Conservation (phyloP, 2,888 invertebrate species). For the Blastobasis lacticolella region DNA sequence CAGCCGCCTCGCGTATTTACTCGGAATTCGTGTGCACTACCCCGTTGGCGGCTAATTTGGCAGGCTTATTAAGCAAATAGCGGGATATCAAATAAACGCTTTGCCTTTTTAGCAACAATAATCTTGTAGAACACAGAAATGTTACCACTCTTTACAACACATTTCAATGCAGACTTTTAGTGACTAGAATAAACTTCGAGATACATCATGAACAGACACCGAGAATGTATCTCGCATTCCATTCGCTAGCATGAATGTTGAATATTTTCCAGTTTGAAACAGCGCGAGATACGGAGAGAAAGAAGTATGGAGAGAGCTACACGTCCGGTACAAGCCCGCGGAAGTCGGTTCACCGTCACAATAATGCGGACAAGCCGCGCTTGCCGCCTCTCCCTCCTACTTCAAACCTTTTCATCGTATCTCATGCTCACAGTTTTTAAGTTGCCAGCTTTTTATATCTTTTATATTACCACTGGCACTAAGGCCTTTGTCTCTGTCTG, state of each 20-base stretch:
- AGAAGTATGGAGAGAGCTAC: no score
- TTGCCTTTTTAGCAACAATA: no score
- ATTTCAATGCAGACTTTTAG: no score
- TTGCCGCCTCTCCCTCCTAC: not conserved
- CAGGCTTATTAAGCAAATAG: conserved; percentile 23
- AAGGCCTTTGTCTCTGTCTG: not conserved
- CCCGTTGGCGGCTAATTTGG: conserved; percentile 22
- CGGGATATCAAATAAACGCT: conserved; percentile 14
- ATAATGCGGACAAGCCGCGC: conserved; percentile 31
- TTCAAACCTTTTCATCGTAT: not conserved
- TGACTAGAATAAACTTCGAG: no score
- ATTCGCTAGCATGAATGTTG: no score
- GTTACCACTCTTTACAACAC: no score
- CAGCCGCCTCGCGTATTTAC: conserved; percentile 1
- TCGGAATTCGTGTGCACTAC: conserved; percentile 8
- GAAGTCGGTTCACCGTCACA: conserved; percentile 41
- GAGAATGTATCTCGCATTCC: no score
- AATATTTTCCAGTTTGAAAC: conserved; percentile 1
- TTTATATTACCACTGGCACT: not conserved
- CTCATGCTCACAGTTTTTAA: not conserved
- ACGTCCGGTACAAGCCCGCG: conserved; percentile 14
- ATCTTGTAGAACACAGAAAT: no score
- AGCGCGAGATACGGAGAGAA: not conserved
- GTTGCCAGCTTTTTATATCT: not conserved
- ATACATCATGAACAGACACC: no score